A percentile compares a stretch with the other conserved stretches of the same genome.
Conservation (phyloP, 37 sponge, comb jelly and placozoan genomes). For the Cliona cf. orientalis region DNA sequence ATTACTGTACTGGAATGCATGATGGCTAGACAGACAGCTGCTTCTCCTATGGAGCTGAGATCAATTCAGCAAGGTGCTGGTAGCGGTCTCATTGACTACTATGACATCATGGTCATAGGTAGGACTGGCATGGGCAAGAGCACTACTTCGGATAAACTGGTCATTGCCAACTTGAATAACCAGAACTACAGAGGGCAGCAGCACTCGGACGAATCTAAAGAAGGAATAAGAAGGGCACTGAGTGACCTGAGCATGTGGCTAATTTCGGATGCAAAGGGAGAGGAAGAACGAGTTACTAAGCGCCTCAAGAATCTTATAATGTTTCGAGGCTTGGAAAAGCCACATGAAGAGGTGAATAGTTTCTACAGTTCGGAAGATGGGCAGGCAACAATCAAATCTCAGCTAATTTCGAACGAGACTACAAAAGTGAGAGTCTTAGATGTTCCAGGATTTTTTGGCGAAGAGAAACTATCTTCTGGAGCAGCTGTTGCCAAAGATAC, state of each 20-base stretch:
- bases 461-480: no score
- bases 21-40: no score
- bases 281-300: background rate
- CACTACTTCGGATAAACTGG: constrained; percentile 39
- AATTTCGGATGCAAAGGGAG: background rate
- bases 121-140: constrained; percentile 52
- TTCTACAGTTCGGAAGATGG: background rate
- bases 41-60: no score
- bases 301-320: background rate
- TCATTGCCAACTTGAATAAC: constrained; percentile 8
- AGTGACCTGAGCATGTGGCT: constrained; percentile 24
- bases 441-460: background rate
- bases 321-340: background rate
- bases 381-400: background rate
- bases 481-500: no score
- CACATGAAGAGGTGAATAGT: background rate
- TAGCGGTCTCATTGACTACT: constrained; percentile 20
- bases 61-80: no score
- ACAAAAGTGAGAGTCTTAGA: background rate
- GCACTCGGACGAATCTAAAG: background rate
- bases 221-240: background rate
- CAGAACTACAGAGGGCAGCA: background rate
- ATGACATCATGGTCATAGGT: constrained; percentile 42
- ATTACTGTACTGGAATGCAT: no score
- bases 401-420: background rate